Evolutionary conservation across 2,888 invertebrate species (phyloP), one percentile per base, ranked within the genome.

Genomic region (Gari tellinella): DNA sequence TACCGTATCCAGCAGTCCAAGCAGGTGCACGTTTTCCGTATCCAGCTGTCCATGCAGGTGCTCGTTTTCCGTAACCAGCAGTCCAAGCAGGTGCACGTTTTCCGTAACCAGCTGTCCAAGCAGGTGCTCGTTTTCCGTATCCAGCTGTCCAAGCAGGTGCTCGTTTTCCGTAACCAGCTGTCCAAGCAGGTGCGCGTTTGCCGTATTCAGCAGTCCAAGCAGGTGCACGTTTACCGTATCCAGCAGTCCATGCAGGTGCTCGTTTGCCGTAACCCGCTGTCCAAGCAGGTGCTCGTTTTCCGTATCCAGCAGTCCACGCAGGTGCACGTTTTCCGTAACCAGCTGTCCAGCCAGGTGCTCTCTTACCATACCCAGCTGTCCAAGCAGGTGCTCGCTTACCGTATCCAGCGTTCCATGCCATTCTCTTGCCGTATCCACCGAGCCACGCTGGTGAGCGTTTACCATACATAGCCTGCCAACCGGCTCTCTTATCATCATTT

Each of bases 11-110:
- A 17, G 60, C 74, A 19, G 15, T 10, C 74, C 74, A 74, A 4
- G 41, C 65, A 0, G 68, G 68, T 4, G 57, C 43, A 0, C 74
- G 64, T 46, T 74, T 74, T 49, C 68, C 74, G n/a, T 74, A 74
- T 4, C 25, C 25, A 15, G 46, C 69, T 19, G 31, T 12, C 68
- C 74, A 69, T 3, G 57, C 55, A 8, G 68, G 60, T 37, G 60
- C 46, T 7, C 62, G 41, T 62, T 62, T 62, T 3, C 62, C 62
- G 31, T 62, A 62, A 8, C 14, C 21, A 7, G 62, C 62, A n/a
- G 19, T 40, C 62, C 62, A 25, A 26, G 49, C 65, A 0, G 74
- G 65, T 14, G 52, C 43, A 12, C 62, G 41, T 53, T 62, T 62
- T n/a, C 62, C 62, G 25, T 62, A 62, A 8, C n/a, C 19, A 12